Evolutionary conservation across 2,888 invertebrate species (phyloP), one percentile per base, ranked within the genome.

Genomic region (Synanthedon vespiformis): DNA sequence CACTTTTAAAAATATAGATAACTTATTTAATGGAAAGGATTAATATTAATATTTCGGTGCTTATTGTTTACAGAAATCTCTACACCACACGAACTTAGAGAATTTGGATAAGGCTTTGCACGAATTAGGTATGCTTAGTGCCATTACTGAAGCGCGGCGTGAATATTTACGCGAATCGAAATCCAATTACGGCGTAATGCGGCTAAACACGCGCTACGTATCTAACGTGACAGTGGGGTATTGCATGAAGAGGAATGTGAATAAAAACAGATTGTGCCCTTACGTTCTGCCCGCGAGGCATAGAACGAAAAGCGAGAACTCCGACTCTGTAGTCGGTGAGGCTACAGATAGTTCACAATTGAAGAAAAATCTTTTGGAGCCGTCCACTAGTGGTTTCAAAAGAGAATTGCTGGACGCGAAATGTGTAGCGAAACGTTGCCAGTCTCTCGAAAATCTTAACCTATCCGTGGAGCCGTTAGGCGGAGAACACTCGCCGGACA

Each of bases 171-270:
- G 77, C 53, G 90, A 90, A 65, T 79, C 89, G 12, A 81, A 78
- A 59, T 73, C 80, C 10, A 82, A 80, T 62, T 78, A 82, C 63
- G 77, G 82, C 65, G 78, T 88, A 58, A 82, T 89, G 80, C 88
- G 89, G 53, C 79, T 90, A 61, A 90, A 90, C 67, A 89, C 90
- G 52, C 85, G 89, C 57, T 90, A 89, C 68, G 90, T 90, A 40
- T 90, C 90, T 52, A 90, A 90, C 65, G 90, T 90, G 53, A 89
- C 90, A 14, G 89, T 90, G 58, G 90, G 90, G 6, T 89, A 89
- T 67, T 88, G 89, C 64, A 89, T 90, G 80, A 86, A 88, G 62
- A 76, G 88, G 58, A 72, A 85, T 44, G 73, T 88, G 49, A 85
- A 83, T 53, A 88, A 89, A 64, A 88, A 88, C 75, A 82, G 90